phyloP scores from a whole-genome alignment of 2,797 vertebrate genomes.

The Cuculus canorus region DNA sequence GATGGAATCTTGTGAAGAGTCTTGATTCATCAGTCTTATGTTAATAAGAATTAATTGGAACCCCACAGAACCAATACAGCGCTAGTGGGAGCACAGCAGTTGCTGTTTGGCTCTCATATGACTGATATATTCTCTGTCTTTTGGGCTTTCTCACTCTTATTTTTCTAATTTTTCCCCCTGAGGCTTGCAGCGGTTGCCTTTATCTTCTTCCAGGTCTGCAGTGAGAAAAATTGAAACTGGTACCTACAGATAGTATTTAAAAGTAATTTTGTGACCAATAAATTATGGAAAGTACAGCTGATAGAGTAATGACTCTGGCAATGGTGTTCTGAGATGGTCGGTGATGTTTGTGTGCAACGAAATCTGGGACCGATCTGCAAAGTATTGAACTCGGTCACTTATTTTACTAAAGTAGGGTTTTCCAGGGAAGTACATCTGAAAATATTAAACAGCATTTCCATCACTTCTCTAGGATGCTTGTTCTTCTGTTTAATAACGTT shows the following conservation, averaged over 20 bases:
- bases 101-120: background rate
- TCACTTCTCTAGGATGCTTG: background rate
- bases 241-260: background rate
- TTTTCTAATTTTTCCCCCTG: background rate
- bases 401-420: background rate
- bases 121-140: accelerated
- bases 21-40: background rate
- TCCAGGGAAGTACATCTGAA: background rate
- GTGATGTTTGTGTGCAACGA: background rate
- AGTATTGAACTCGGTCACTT: background rate
- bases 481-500: background rate
- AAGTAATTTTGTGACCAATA: background rate
- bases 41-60: background rate
- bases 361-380: background rate
- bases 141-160: background rate
- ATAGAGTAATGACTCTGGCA: background rate
- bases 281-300: background rate
- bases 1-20: background rate
- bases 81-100: background rate
- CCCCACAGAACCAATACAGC: background rate
- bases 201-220: background rate
- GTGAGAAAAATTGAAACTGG: background rate
- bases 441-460: background rate
- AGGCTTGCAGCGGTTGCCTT: background rate
- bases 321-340: background rate